These are phyloP conservation scores for Leistus spinibarbis DNA, from an alignment of 2,888 invertebrate genomes.

Conservation along the genomic window DNA sequence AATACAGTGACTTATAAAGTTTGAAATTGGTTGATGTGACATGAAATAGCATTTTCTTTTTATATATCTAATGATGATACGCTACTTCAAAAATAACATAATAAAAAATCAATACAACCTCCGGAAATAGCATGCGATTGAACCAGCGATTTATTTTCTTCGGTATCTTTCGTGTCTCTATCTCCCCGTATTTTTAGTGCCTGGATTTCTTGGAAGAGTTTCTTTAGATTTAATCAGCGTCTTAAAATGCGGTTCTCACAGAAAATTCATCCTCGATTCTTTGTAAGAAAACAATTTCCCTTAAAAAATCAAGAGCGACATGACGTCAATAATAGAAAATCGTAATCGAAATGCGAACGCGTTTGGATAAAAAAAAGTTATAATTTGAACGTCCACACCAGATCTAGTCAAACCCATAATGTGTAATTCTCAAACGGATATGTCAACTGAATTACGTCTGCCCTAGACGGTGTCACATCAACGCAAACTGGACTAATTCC, in stretches of 20 bases:
- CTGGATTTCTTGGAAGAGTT: neutral
- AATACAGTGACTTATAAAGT: neutral
- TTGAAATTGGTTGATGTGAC: neutral
- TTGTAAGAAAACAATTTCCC: slow-evolving; percentile 21
- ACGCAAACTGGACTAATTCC: slow-evolving; percentile 21
- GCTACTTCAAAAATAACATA: slow-evolving; percentile 2
- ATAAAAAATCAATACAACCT: neutral
- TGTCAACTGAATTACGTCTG: slow-evolving; percentile 11
- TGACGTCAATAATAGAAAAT: slow-evolving; percentile 34
- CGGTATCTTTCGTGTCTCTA: neutral
- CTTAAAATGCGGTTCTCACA: neutral
- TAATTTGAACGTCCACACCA: slow-evolving; percentile 33
- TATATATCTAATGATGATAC: neutral
- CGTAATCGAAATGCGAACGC: slow-evolving; percentile 36
- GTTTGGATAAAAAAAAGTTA: slow-evolving; percentile 21
- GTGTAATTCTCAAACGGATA: slow-evolving; percentile 26
- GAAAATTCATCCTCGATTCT: neutral
- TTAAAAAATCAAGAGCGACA: slow-evolving; percentile 23
- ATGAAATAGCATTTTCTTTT: neutral
- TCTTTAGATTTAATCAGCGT: neutral
- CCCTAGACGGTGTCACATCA: neutral
- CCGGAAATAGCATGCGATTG: neutral
- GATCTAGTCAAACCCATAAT: neutral
- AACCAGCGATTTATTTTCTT: neutral
- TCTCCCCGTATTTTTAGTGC: neutral